Percentiles rank a stretch among this genome's conserved stretches.
Conservation (phyloP, 2,888 invertebrate genomes). For the Hypomecis punctinalis region DNA sequence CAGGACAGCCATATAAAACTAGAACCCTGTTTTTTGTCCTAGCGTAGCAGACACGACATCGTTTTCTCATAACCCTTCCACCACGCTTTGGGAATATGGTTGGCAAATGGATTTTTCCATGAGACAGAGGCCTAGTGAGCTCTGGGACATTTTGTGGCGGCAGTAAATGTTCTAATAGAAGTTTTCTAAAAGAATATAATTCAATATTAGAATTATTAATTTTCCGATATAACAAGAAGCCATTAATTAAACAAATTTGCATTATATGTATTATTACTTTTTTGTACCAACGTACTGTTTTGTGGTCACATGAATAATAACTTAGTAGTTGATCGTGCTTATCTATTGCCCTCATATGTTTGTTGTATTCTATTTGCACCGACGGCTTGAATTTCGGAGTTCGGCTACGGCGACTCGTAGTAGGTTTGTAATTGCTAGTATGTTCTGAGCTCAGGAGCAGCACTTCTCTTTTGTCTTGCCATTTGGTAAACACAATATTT, state of each 20-base stretch:
- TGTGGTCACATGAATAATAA: no score
- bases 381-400: slow-evolving; percentile 23
- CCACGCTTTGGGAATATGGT: slow-evolving; percentile 11
- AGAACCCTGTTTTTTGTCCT: slow-evolving; percentile 33
- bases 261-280: no score
- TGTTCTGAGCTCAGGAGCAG: slow-evolving; percentile 40
- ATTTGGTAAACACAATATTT: slow-evolving; percentile 40
- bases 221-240: no score
- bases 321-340: no score
- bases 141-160: slow-evolving; percentile 14
- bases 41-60: slow-evolving; percentile 32
- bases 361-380: no score
- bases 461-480: slow-evolving; percentile 47
- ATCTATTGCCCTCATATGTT: no score
- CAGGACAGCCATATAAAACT: slow-evolving; percentile 35
- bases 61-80: slow-evolving; percentile 2
- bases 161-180: slow-evolving; percentile 19
- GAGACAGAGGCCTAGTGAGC: slow-evolving; percentile 3
- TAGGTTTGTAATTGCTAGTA: slow-evolving; percentile 20
- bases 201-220: slow-evolving; percentile 26
- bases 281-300: no score
- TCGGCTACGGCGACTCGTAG: slow-evolving; percentile 28
- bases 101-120: slow-evolving; percentile 19
- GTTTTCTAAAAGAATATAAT: slow-evolving; percentile 31
- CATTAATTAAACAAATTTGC: no score